Evolutionary conservation across 2,888 invertebrate species (phyloP).

Genomic region (Ditula angustiorana): DNA sequence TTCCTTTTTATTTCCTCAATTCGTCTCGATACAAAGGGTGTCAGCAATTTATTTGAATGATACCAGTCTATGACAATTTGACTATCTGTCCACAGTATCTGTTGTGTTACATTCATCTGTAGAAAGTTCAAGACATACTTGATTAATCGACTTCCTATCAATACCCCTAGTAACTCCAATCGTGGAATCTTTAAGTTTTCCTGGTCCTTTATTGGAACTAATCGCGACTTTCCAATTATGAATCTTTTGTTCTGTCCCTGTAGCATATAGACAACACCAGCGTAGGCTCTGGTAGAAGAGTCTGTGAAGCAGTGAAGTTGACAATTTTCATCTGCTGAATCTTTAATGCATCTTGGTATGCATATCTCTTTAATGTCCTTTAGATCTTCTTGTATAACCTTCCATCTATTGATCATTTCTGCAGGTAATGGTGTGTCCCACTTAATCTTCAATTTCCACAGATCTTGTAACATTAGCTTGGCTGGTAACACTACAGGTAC

Average conservation of each 20-base stretch:
- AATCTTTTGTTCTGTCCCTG: neutral
- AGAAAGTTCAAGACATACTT: neutral
- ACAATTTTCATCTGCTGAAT: neutral
- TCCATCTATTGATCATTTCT: neutral
- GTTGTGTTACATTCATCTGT: neutral
- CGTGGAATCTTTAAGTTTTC: neutral
- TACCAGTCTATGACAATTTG: neutral
- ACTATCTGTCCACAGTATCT: neutral
- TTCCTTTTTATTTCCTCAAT: neutral
- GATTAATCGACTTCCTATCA: neutral
- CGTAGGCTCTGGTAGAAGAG: neutral
- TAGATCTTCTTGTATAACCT: conserved; percentile 26
- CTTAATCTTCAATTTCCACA: neutral
- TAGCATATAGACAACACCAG: neutral
- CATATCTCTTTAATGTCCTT: neutral
- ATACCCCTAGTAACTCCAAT: neutral
- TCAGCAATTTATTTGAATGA: neutral
- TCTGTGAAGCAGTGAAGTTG: conserved; percentile 5
- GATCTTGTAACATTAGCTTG: neutral
- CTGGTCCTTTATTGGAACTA: neutral
- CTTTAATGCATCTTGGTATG: neutral
- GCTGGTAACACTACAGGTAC: neutral
- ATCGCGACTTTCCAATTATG: conserved; percentile 1
- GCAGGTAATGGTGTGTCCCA: neutral
- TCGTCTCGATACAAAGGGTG: neutral